phyloP scores from a whole-genome alignment of 1,140 invertebrate species.

The Branchinecta lindahli region DNA sequence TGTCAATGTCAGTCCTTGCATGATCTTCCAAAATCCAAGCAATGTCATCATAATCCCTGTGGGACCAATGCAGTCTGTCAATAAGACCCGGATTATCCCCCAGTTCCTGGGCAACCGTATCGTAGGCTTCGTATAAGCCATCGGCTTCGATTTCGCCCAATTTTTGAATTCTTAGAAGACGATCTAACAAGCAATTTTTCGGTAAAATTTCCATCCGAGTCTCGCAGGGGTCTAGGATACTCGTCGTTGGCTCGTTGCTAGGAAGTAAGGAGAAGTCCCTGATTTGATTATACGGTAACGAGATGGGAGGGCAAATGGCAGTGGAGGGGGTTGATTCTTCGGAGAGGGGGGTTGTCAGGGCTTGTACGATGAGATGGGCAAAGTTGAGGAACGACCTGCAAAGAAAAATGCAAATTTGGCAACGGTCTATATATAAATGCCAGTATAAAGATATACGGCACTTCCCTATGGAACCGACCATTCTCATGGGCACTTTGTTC shows the following conservation, averaged over 20 bases:
- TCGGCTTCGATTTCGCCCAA: conserved; percentile 25
- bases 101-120: conserved; percentile 15
- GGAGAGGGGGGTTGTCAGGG: conserved; percentile 25
- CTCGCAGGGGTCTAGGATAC: conserved; percentile 10
- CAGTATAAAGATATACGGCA: too few species aligned
- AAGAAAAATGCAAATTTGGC: conserved; percentile 12
- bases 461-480: too few species aligned
- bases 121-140: conserved; percentile 28
- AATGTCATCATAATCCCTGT: conserved; percentile 13
- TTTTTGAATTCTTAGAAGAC: conserved; percentile 29
- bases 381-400: conserved; percentile 27
- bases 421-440: too few species aligned
- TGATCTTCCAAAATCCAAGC: conserved; percentile 11
- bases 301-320: too few species aligned
- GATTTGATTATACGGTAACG: conserved; percentile 10
- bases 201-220: conserved; percentile 24
- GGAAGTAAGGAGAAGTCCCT: not conserved
- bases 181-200: conserved; percentile 27
- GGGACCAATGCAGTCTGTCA: conserved; percentile 17
- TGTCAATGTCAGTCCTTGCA: not conserved
- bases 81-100: conserved; percentile 7
- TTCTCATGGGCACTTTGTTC: too few species aligned
- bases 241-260: too few species aligned
- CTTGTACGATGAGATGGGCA: conserved; percentile 29
- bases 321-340: not conserved